Evolutionary conservation across 2,888 invertebrate genomes (phyloP).

Genomic region (Chrysomela aeneicollis): DNA sequence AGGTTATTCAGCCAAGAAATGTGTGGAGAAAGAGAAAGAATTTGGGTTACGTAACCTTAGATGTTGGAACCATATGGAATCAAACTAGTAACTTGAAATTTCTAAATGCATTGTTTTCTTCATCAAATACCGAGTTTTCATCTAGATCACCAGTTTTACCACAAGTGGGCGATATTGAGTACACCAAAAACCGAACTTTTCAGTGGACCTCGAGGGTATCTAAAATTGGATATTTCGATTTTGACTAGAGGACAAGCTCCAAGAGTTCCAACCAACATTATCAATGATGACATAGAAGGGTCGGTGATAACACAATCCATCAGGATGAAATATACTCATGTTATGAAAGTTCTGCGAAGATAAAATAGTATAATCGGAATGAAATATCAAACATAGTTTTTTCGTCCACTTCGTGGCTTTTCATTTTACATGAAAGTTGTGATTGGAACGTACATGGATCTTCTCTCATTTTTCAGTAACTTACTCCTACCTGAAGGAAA

Average conservation of each 20-base stretch:
- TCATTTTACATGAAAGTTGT: too few species aligned
- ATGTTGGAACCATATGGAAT: conserved; percentile 75
- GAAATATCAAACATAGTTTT: too few species aligned
- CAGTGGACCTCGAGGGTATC: conserved; percentile 73
- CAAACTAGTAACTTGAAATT: conserved; percentile 66
- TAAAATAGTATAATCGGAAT: too few species aligned
- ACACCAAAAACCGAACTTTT: conserved; percentile 64
- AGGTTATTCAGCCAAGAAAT: conserved; percentile 56
- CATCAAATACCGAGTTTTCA: conserved; percentile 26
- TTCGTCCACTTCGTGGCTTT: too few species aligned
- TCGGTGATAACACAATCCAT: conserved; percentile 53
- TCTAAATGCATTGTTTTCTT: too few species aligned
- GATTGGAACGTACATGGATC: too few species aligned
- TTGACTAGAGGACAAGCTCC: conserved; percentile 74
- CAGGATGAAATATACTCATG: too few species aligned
- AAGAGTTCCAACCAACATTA: conserved; percentile 64
- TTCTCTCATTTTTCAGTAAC: conserved; percentile 66
- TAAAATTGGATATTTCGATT: conserved; percentile 83
- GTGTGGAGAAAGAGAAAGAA: conserved; percentile 62
- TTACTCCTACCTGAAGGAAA: conserved; percentile 70
- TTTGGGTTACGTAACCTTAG: conserved; percentile 70
- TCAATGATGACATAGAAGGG: conserved; percentile 77
- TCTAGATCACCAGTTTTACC: conserved; percentile 80
- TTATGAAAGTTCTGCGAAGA: too few species aligned
- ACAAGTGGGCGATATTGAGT: conserved; percentile 85